Conservation (phyloP, 2,888 invertebrate species). For the Rugalucina vietnamica region DNA sequence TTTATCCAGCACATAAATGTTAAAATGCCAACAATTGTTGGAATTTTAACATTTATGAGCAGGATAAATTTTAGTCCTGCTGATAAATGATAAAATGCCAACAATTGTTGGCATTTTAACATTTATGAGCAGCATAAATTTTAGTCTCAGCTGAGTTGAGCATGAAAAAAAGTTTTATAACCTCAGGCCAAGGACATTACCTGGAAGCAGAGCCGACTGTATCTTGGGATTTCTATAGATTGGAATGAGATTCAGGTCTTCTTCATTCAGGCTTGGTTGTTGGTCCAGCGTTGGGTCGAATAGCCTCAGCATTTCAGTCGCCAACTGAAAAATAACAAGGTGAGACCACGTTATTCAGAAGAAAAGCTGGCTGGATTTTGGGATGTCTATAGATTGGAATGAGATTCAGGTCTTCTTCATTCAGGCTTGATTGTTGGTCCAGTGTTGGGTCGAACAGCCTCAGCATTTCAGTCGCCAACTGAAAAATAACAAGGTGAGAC, state of each 20-base stretch:
- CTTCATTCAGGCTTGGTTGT: slow-evolving; percentile 75
- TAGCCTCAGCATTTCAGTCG: slow-evolving; percentile 81
- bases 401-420: slow-evolving; percentile 80
- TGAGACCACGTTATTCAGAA: slow-evolving; percentile 84
- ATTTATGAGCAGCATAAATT: no score
- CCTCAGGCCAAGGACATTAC: no score
- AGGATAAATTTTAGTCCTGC: no score
- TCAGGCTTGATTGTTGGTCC: slow-evolving; percentile 76
- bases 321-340: slow-evolving; percentile 79
- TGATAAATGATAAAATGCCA: no score
- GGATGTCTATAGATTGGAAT: slow-evolving; percentile 83
- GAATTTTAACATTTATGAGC: no score
- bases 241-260: slow-evolving; percentile 82
- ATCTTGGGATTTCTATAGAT: slow-evolving; percentile 83
- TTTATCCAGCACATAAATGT: no score
- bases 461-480: slow-evolving; percentile 83
- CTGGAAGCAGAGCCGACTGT: slow-evolving; percentile 80
- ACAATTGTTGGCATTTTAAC: no score
- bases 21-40: no score
- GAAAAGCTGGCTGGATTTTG: slow-evolving; percentile 78
- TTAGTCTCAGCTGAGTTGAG: no score
- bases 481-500: no score
- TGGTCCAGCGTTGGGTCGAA: slow-evolving; percentile 83
- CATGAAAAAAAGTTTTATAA: no score
- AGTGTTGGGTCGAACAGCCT: slow-evolving; percentile 83